Base-by-base conservation (phyloP, 2,888 invertebrate genomes). In the Oxyscelio sp. region DNA sequence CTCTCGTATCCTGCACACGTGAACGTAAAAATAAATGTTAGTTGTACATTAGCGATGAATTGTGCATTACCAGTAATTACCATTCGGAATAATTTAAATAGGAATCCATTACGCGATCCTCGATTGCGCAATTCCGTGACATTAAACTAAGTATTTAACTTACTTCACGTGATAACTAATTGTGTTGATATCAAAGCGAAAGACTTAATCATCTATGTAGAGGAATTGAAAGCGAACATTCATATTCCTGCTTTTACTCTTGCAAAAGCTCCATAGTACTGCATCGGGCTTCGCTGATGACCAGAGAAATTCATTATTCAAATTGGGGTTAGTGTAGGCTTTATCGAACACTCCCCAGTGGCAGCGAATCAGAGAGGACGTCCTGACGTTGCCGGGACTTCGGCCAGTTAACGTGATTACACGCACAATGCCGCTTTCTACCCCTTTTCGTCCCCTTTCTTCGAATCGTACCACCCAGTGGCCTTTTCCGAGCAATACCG, bases 401-500 rank as follows among this genome's bases (percentile, higher is more conserved):
- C 85, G 89, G 83, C 83, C 87, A 90, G 90, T 90, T 92, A 91
- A 90, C 90, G 90, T 89, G 90, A 91, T 92, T 91, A 91, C 89
- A 89, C 90, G 91, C 87, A 90, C 91, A 90, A 91, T 91, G 85
- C 89, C 82, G 87, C 87, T 89, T 88, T 88, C 88, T 89, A 87
- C 89, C 87, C 89, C 88, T 86, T 87, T 87, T 88, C 88, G 88
- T 85, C 82, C 43, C 83, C 52, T 86, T 61, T 74, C 87, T 83
- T 85, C 86, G 84, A 79, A 58, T 78, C 63, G 84, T 75, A 75
- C 83, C 85, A 80, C 86, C 86, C 85, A 75, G 82, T 75, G 75
- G 82, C 85, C 85, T 85, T 85, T 84, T 82, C 85, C 85, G 74
- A 77, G 81, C 81, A 77, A 77, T 78, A 85, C 80, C 79, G 75